phyloP scores from a whole-genome alignment of 2,888 invertebrate species.

The Amphimallon solstitiale region DNA sequence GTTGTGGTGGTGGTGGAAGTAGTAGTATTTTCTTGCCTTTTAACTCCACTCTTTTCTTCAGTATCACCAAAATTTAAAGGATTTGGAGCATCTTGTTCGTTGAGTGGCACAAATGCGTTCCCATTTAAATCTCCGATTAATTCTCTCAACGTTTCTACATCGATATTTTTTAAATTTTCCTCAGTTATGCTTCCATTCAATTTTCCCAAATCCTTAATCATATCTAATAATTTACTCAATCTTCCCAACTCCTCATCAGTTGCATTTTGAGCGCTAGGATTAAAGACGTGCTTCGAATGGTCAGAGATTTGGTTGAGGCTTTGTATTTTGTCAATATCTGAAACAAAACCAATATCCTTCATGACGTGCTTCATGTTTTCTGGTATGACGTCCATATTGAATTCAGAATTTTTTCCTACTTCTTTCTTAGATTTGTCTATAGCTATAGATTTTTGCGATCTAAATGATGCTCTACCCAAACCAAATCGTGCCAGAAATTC shows the following conservation, averaged over 20 bases:
- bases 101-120: conserved; percentile 50
- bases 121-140: conserved; percentile 56
- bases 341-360: conserved; percentile 57
- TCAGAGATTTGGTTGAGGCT: conserved; percentile 36
- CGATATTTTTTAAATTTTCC: conserved; percentile 61
- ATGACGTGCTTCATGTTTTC: conserved; percentile 56
- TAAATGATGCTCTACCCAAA: conserved; percentile 52
- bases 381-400: conserved; percentile 60
- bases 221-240: conserved; percentile 63
- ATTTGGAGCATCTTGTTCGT: conserved; percentile 59
- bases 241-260: conserved; percentile 66
- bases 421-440: conserved; percentile 32
- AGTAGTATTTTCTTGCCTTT: conserved; percentile 61
- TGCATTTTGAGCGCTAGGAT: conserved; percentile 53
- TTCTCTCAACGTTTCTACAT: conserved; percentile 57
- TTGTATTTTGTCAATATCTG: conserved; percentile 40
- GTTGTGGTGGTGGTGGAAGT: conserved; percentile 39
- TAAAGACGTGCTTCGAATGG: conserved; percentile 52
- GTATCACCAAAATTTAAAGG: conserved; percentile 58
- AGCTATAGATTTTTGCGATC: conserved; percentile 42
- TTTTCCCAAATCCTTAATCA: conserved; percentile 62
- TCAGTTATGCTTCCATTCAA: conserved; percentile 61
- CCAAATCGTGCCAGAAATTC: conserved; percentile 59
- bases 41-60: conserved; percentile 64
- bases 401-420: conserved; percentile 49